phyloP scores from a whole-genome alignment of 2,797 vertebrate genomes.

The Rallus crepitans region DNA sequence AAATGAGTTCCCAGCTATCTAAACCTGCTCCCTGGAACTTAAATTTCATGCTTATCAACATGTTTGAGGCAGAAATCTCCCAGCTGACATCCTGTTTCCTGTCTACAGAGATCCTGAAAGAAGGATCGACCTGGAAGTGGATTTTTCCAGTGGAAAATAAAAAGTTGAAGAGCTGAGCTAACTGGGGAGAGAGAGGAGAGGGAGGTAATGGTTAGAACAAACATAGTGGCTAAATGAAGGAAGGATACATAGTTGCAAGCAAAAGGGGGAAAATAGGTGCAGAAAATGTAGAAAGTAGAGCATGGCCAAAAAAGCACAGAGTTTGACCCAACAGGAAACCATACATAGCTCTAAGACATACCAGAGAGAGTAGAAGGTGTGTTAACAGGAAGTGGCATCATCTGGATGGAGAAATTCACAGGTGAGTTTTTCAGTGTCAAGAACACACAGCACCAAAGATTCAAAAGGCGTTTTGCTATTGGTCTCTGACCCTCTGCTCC shows the following conservation, averaged over 20 bases:
- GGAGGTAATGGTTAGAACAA: neutral
- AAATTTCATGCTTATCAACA: neutral
- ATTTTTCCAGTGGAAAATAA: conserved; percentile 46
- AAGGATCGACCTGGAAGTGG: conserved; percentile 29
- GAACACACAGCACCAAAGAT: neutral
- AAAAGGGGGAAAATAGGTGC: neutral
- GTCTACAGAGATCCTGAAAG: conserved; percentile 39
- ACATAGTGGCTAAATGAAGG: neutral
- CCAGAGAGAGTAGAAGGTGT: conserved; percentile 33
- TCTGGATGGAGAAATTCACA: neutral
- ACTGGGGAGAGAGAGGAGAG: neutral
- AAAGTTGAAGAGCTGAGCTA: conserved; percentile 4
- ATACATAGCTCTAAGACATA: conserved; percentile 29
- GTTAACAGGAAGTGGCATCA: conserved; percentile 48
- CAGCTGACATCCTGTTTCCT: conserved; percentile 54
- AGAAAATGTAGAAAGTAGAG: conserved; percentile 30
- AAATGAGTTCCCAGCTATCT: neutral
- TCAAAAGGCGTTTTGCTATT: neutral
- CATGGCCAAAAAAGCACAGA: conserved; percentile 42
- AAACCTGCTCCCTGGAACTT: neutral
- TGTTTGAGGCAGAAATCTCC: conserved; percentile 55
- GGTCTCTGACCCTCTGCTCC: neutral
- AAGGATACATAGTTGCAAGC: neutral
- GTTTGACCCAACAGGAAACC: conserved; percentile 40
- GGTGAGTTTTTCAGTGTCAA: neutral